A percentile compares a stretch with the other conserved stretches of the same genome.
Conservation (phyloP, 2,797 vertebrate genomes). For the Micrastur ruficollis region DNA sequence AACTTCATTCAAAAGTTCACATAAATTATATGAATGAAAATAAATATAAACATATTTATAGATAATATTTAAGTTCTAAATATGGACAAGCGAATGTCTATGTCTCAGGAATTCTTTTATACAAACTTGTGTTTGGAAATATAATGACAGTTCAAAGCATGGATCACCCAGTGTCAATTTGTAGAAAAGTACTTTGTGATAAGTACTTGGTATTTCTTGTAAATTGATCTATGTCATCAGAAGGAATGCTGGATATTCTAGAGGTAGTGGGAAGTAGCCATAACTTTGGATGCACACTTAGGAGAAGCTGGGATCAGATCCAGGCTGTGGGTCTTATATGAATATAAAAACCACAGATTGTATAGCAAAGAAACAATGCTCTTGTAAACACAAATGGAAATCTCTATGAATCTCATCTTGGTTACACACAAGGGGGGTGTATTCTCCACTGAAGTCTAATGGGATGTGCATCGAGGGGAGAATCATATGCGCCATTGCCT, state of each 20-base stretch:
- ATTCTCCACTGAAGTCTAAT: constrained; percentile 61
- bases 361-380: not conserved
- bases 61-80: not conserved
- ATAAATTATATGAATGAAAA: not conserved
- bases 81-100: not conserved
- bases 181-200: not conserved
- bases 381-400: constrained; percentile 47
- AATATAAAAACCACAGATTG: constrained; percentile 14
- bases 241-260: not conserved
- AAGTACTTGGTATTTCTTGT: not conserved
- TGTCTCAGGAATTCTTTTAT: not conserved
- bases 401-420: constrained; percentile 44
- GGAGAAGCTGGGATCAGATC: not conserved
- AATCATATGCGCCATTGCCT: constrained; percentile 48
- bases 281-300: not conserved
- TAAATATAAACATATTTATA: not conserved
- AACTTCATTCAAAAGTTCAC: not conserved
- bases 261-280: not conserved
- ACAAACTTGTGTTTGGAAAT: not conserved
- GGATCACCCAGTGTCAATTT: not conserved
- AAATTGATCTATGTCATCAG: not conserved
- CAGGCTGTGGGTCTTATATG: not conserved
- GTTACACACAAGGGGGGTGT: constrained; percentile 37
- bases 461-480: constrained; percentile 49
- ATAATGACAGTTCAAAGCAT: not conserved